Evolutionary conservation across 2,888 invertebrate species (phyloP), one percentile per base, ranked within the genome.

Genomic region (Microctonus hyperodae): DNA sequence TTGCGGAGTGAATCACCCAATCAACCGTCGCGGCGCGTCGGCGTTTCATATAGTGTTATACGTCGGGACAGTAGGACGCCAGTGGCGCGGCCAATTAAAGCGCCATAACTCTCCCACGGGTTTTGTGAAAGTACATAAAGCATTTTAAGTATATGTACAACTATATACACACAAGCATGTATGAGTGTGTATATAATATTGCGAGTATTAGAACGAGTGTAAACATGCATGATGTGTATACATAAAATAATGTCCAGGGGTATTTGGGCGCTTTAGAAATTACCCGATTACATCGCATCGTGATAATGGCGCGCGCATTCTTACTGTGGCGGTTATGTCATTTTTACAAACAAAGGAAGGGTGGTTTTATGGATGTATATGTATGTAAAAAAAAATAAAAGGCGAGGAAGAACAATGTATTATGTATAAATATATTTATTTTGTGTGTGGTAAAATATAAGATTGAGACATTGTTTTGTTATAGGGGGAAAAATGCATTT

Each of bases 1-100:
- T 63, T 65, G 66, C 69, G 64, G 71, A 71, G 76, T 80, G 80
- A 80, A 78, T 80, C 80, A 80, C n/a, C 78, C 80, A 73, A 78
- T 79, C 74, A 79, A 78, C 78, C 76, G 76, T 74, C 70, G 70
- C 58, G 48, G 37, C 65, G 44, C 40, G 25, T 61, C 63, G 60
- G 31, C 53, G 56, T 61, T 61, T 40, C 55, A n/a, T n/a, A n/a
- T n/a, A n/a, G 56, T 67, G 64, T 50, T 61, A 55, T 40, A 23
- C 35, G 33, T 22, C 59, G 57, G 64, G 48, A 66, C 64, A 62
- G 53, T 61, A 56, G 59, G 50, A 59, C 37, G 59, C 53, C 61
- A 40, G 44, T 13, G 51, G 61, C 71, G 65, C 62, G 63, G 68
- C 70, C 73, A 74, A 77, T 78, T 77, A 77, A 76, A 74, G 70